Base-by-base conservation (phyloP, 2,888 invertebrate genomes). In the Campopleginae sp. region DNA sequence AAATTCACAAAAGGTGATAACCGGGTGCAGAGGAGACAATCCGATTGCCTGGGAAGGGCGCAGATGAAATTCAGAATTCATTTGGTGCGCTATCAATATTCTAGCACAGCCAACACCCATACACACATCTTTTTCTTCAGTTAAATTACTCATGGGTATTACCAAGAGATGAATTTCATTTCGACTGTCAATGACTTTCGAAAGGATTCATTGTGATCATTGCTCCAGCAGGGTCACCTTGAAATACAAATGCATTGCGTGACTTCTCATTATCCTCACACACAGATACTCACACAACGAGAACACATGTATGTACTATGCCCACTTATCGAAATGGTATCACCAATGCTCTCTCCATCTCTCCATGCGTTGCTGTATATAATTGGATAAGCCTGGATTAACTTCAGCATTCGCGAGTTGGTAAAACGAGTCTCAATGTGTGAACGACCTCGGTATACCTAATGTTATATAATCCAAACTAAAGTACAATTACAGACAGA, bases 1-100 rank as follows among this genome's bases (percentile, higher is more conserved):
- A 84, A 84, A 87, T 86, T 87, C 86, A 87, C 86, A 86, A 87
- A 85, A 82, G 84, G 84, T 82, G 87, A 87, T 87, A 87, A 87
- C 85, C 82, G 82, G 80, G 65, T 75, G n/a, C 54, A 44, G 42
- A 54, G 68, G 42, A 44, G 27, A 46, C 38, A 44, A n/a, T 31
- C 44, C 44, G 46, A 65, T 72, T 72, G 61, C 38, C 10, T 44
- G 46, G 38, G 31, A 61, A 19, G 72, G 19, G 51, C 31, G 61
- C 75, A 65, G 70, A 70, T 61, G 74, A 74, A 85, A 85, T 85
- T 48, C 81, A 31, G 42, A 82, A 85, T 85, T 78, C 78, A 81
- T 74, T 81, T 63, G 77, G 27, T 27, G 27, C 58, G 58, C 17
- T 85, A 81, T 51, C 74, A 78, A 77, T 33, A 51, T 65, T 46